A percentile compares a stretch with the other conserved stretches of the same genome.
Evolutionary conservation across 2,888 invertebrate species (phyloP).

Genomic region (Eurois occulta): DNA sequence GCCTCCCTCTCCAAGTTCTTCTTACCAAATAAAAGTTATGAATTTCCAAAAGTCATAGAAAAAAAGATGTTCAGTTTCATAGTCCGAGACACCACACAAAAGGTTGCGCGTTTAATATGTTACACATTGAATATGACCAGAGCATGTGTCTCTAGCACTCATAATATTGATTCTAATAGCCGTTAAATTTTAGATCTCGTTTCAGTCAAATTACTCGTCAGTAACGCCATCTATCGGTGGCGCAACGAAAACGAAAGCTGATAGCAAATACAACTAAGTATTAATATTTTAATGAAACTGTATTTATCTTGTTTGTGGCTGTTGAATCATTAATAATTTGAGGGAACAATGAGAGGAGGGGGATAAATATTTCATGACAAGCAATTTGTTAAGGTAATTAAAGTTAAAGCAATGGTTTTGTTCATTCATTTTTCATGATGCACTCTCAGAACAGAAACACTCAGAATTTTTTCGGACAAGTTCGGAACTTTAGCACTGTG

Average conservation of each 20-base stretch:
- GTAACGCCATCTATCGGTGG: slow-evolving; percentile 13
- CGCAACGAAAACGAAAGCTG: neutral
- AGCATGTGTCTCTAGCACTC: neutral
- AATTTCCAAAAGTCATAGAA: too few species aligned
- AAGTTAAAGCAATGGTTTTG: too few species aligned
- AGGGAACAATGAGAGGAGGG: neutral
- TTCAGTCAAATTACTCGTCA: neutral
- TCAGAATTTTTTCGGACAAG: neutral
- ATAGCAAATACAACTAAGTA: neutral
- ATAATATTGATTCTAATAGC: neutral
- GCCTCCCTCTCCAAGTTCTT: too few species aligned
- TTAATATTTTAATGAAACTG: neutral
- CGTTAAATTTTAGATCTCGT: neutral
- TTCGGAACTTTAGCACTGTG: too few species aligned
- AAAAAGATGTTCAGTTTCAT: too few species aligned
- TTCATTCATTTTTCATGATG: neutral
- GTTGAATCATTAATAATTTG: neutral
- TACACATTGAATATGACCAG: too few species aligned
- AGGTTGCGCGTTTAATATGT: too few species aligned
- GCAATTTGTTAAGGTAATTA: neutral
- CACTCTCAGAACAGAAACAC: neutral
- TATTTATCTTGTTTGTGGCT: neutral
- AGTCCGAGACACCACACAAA: too few species aligned
- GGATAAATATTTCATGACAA: neutral
- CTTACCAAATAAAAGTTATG: too few species aligned